phyloP scores from a whole-genome alignment of 2,113 vertebrate species.

The Dicaeum eximium region DNA sequence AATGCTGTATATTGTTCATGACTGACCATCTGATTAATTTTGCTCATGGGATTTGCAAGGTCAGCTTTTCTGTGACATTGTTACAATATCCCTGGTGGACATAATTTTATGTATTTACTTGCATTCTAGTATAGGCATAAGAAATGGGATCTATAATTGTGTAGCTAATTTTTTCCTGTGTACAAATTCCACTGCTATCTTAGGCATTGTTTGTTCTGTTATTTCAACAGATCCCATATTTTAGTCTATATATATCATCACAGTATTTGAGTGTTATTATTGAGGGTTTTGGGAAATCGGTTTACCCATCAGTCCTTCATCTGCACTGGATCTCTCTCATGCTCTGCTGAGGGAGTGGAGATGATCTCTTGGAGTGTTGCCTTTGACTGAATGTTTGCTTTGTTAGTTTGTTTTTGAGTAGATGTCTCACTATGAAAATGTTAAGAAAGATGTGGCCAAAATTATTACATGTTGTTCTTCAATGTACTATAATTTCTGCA shows the following conservation, averaged over 20 bases:
- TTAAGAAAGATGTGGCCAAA: neutral
- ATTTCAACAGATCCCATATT: neutral
- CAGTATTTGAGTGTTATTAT: neutral
- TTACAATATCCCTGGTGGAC: neutral
- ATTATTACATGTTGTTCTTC: neutral
- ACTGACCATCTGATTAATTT: neutral
- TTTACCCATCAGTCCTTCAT: neutral
- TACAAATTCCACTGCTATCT: neutral
- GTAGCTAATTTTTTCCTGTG: neutral
- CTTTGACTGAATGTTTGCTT: neutral
- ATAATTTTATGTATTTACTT: neutral
- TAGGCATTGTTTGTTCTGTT: neutral
- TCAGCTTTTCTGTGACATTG: neutral
- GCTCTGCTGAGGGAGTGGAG: neutral
- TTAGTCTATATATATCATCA: neutral
- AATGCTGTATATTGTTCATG: neutral
- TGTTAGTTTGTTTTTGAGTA: neutral
- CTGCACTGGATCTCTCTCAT: neutral
- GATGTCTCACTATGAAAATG: neutral
- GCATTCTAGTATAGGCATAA: neutral
- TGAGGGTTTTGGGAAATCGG: neutral
- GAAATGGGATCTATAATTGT: neutral
- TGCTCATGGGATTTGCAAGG: neutral
- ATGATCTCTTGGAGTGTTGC: neutral
- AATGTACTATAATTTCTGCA: neutral